A percentile compares a stretch with the other conserved stretches of the same genome.
Evolutionary conservation across 2,797 vertebrate species (phyloP).

Genomic region (Thamnophis elegans): DNA sequence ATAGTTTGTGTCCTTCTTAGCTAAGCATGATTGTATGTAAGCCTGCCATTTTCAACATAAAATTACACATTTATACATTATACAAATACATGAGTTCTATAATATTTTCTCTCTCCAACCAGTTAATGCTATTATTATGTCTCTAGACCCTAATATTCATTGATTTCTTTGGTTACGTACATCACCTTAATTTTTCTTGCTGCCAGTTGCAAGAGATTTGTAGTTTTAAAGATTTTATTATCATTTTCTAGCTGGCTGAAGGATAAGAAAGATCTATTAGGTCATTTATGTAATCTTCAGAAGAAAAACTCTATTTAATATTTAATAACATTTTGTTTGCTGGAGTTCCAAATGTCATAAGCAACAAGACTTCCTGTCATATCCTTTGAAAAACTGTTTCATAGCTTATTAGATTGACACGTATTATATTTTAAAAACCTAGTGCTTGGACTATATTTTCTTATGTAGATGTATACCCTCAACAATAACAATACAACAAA

Average conservation of each 20-base stretch:
- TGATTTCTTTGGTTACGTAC: neutral
- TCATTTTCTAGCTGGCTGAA: neutral
- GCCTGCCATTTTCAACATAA: neutral
- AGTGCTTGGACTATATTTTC: neutral
- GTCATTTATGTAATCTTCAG: conserved; percentile 38
- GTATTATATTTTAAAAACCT: conserved; percentile 17
- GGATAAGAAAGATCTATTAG: conserved; percentile 20
- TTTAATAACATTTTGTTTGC: conserved; percentile 44
- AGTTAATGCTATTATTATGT: neutral
- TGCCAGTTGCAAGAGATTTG: conserved; percentile 3
- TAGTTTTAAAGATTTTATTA: conserved; percentile 16
- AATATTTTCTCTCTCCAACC: neutral
- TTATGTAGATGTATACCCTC: conserved; percentile 34
- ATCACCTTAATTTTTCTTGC: conserved; percentile 16
- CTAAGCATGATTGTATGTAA: neutral
- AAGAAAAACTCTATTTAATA: neutral
- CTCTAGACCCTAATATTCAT: neutral
- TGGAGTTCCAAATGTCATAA: conserved; percentile 29
- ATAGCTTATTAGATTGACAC: conserved; percentile 11
- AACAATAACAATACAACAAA: neutral
- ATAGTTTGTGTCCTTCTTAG: neutral
- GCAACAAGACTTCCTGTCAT: conserved; percentile 8
- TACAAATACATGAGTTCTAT: neutral
- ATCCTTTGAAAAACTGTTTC: conserved; percentile 25
- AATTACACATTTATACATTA: neutral